phyloP scores from a whole-genome alignment of 1,140 invertebrate genomes.

The Chelonus insularis region DNA sequence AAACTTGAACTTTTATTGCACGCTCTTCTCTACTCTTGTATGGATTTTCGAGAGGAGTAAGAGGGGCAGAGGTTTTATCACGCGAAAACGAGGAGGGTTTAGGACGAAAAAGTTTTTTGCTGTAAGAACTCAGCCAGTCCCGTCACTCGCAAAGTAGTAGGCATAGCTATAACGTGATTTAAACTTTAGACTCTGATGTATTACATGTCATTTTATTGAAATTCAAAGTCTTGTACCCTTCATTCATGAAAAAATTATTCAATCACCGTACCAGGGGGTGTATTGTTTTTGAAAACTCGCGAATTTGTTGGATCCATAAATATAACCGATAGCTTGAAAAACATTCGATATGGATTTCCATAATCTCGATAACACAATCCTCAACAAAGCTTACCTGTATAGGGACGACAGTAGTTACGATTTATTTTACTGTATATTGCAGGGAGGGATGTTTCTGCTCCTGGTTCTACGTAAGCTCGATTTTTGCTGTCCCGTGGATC shows the following conservation, averaged over 20 bases:
- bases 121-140: constrained; percentile 1
- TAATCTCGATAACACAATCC: constrained; percentile 16
- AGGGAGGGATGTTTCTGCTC: constrained; percentile 52
- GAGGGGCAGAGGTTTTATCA: constrained; percentile 10
- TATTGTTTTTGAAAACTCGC: neutral
- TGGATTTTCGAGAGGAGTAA: neutral
- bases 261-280: neutral
- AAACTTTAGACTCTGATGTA: constrained; percentile 12
- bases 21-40: neutral
- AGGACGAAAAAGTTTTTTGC: constrained; percentile 4
- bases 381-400: constrained; percentile 55
- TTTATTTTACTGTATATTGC: constrained; percentile 62
- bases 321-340: neutral
- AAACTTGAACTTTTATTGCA: constrained; percentile 21
- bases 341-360: neutral
- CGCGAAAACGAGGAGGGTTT: neutral
- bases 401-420: constrained; percentile 65
- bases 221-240: constrained; percentile 5
- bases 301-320: neutral
- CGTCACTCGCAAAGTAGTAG: neutral
- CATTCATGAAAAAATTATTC: neutral
- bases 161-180: neutral
- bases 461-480: constrained; percentile 54
- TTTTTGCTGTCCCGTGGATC: constrained; percentile 61
- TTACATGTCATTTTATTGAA: constrained; percentile 12